Evolutionary conservation across 2,888 invertebrate genomes (phyloP), one percentile per base, ranked within the genome.

Genomic region (Fabriciana adippe): DNA sequence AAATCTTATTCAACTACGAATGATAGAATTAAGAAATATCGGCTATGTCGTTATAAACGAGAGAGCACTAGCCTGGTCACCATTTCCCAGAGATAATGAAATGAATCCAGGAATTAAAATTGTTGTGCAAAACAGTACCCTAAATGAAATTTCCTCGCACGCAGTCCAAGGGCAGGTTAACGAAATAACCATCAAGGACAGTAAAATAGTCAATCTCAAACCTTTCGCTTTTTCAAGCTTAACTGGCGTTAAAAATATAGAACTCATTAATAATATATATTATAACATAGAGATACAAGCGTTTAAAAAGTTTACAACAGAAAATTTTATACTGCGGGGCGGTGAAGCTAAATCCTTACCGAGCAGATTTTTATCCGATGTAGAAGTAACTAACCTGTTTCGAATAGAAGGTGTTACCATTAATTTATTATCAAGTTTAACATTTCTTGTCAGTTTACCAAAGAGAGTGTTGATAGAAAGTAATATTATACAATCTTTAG

Each of bases 141-240:
- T 94, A 55, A 87, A 91, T 75, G 87, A 93, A 74, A 93, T 94
- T 73, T 87, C 93, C 18, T 93, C 94, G 47, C 92, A 94, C 75
- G 94, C 95, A 47, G 95, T 97, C 78, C 94, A 94, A 79, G 97
- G 97, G 5, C 94, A 95, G 72, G 94, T 96, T 70, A 94, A 95
- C 78, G 94, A 94, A 75, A 94, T 97, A 72, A 85, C 89, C 66
- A 94, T 97, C 70, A 93, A 93, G 66, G 90, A 94, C 73, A 94
- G 95, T 61, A 90, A 84, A 68, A 93, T 97, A 66, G 93, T 93
- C 31, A 90, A 90, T 66, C 90, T 97, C 68, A 93, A 93, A 75
- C 94, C 96, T 0, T 96, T 95, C 82, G 96, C 96, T 0, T 96
- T 97, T 81, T 95, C 96, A 69, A 96, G 95, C 82, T 93, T 96